Conservation (phyloP, 2,797 vertebrate species). For the Sardinella longiceps region DNA sequence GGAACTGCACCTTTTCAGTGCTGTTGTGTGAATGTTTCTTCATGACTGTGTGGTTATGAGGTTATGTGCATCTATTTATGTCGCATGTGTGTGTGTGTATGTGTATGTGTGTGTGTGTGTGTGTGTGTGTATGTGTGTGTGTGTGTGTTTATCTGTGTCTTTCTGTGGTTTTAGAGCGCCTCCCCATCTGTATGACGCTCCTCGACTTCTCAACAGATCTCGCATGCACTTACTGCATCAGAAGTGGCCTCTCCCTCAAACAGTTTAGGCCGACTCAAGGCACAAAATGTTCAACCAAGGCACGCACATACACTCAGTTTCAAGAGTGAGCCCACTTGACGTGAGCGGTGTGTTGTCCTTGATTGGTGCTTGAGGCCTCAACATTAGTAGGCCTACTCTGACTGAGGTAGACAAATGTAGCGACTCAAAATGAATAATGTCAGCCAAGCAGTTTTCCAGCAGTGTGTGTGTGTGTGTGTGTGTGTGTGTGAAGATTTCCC, state of each 20-base stretch:
- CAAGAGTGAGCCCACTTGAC: background rate
- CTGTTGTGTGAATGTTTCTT: background rate
- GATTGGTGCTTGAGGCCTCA: background rate
- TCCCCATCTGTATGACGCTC: background rate
- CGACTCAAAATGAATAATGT: background rate
- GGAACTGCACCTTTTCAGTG: background rate
- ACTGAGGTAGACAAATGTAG: background rate
- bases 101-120: background rate
- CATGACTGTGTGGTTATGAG: background rate
- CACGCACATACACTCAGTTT: background rate
- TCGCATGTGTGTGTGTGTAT: background rate
- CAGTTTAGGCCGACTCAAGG: too few species aligned
- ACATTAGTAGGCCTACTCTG: background rate
- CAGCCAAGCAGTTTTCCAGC: background rate
- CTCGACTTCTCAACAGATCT: background rate
- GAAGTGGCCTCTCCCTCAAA: background rate
- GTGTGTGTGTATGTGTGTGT: background rate
- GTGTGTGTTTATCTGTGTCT: background rate
- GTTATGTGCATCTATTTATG: background rate
- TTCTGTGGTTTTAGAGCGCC: background rate
- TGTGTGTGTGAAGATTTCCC: background rate
- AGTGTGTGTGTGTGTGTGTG: background rate
- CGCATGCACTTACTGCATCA: background rate
- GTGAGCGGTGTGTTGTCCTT: background rate
- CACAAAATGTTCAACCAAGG: background rate